A percentile compares a stretch with the other conserved stretches of the same genome.
Conservation (phyloP, 2,797 vertebrate genomes). For the Oceanodroma leucorhoa region DNA sequence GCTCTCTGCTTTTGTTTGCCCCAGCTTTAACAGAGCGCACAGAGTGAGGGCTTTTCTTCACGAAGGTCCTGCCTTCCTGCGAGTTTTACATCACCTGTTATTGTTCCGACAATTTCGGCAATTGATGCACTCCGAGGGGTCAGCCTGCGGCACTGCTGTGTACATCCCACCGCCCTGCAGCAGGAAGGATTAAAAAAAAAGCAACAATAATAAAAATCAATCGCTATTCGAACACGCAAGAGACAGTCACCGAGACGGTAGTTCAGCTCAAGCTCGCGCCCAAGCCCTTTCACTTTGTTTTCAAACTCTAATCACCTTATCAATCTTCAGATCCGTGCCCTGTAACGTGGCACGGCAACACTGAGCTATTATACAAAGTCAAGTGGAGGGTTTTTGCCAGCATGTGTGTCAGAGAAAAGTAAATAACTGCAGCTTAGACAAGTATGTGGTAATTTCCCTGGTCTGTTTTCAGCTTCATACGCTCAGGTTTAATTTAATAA, state of each 20-base stretch:
- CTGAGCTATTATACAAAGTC: background rate
- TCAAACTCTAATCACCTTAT: background rate
- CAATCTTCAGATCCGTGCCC: background rate
- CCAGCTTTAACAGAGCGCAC: accelerated
- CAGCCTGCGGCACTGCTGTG: constrained; percentile 82
- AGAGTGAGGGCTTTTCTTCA: accelerated
- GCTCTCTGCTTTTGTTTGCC: background rate
- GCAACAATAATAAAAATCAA: background rate
- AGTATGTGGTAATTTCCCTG: constrained; percentile 58
- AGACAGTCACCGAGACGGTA: background rate
- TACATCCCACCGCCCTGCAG: constrained; percentile 87
- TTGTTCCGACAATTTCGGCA: constrained; percentile 96
- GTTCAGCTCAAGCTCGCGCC: background rate
- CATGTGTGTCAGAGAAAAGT: constrained; percentile 20
- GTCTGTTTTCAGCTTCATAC: constrained; percentile 9
- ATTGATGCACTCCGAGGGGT: constrained; percentile 85
- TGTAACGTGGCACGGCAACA: background rate
- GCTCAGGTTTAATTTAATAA: constrained; percentile 30
- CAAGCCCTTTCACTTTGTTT: background rate
- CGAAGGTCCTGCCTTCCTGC: accelerated
- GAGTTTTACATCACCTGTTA: constrained; percentile 82
- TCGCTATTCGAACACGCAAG: accelerated
- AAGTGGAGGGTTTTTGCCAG: background rate
- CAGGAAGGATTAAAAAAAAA: background rate
- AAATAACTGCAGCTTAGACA: constrained; percentile 37